phyloP scores from a whole-genome alignment of 2,113 vertebrate genomes.

The Cheirogaleus medius region DNA sequence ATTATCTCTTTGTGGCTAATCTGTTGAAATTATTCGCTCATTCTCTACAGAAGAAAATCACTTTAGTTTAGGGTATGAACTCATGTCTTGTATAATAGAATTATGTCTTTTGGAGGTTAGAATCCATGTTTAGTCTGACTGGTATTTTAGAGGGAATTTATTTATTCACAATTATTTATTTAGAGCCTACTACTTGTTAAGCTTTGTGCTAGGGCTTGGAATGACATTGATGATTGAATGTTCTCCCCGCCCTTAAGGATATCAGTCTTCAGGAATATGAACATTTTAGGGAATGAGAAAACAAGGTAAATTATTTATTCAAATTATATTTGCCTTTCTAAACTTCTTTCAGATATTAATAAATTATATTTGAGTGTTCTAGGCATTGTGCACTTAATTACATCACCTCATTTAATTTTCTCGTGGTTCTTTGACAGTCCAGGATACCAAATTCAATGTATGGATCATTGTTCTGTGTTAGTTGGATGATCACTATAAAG shows the following conservation, averaged over 20 bases:
- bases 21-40: slow-evolving; percentile 39
- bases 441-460: neutral
- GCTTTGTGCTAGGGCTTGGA: slow-evolving; percentile 14
- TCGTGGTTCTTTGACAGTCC: neutral
- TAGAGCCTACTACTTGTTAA: slow-evolving; percentile 21
- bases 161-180: slow-evolving; percentile 34
- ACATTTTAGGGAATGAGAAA: slow-evolving; percentile 42
- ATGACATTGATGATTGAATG: slow-evolving; percentile 37
- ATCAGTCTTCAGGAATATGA: neutral
- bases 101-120: slow-evolving; percentile 23
- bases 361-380: slow-evolving; percentile 25
- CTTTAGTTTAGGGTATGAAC: slow-evolving; percentile 33
- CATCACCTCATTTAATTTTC: slow-evolving; percentile 48
- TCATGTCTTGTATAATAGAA: neutral
- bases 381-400: slow-evolving; percentile 31
- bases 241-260: neutral
- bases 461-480: slow-evolving; percentile 7
- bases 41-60: slow-evolving; percentile 43
- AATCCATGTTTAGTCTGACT: slow-evolving; percentile 11
- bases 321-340: slow-evolving; percentile 22
- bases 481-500: neutral
- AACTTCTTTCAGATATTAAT: slow-evolving; percentile 47
- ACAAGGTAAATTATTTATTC: slow-evolving; percentile 45
- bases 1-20: neutral
- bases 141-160: slow-evolving; percentile 28